phyloP scores from a whole-genome alignment of 2,888 invertebrate genomes.

The Amitus sp. region DNA sequence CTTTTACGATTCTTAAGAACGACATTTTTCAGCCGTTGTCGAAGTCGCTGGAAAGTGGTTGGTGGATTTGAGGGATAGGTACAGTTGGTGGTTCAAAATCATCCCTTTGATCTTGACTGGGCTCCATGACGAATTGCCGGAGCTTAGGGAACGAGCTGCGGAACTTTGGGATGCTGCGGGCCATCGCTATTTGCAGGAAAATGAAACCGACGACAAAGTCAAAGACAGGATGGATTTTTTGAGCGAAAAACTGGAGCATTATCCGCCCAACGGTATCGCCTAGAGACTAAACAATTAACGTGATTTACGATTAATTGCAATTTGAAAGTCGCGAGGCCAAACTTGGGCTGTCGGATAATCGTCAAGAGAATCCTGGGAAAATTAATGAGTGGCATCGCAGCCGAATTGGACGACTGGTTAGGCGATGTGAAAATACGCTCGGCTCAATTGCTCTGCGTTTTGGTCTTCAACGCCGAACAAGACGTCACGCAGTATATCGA shows the following conservation, averaged over 20 bases:
- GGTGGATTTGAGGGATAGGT: conserved; percentile 81
- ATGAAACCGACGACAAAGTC: conserved; percentile 78
- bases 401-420: conserved; percentile 84
- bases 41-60: conserved; percentile 83
- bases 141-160: conserved; percentile 74
- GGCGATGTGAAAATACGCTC: conserved; percentile 74
- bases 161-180: conserved; percentile 80
- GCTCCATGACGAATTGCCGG: conserved; percentile 82
- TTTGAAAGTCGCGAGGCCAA: conserved; percentile 77
- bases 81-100: conserved; percentile 88
- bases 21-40: conserved; percentile 71
- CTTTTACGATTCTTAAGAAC: neutral
- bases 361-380: conserved; percentile 80
- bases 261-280: conserved; percentile 74
- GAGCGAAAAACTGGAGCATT: conserved; percentile 72
- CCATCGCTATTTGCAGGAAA: conserved; percentile 83
- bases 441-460: conserved; percentile 77
- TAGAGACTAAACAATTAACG: neutral
- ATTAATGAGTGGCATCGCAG: conserved; percentile 76
- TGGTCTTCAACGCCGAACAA: conserved; percentile 79
- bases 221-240: conserved; percentile 85
- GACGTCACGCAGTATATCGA: conserved; percentile 77
- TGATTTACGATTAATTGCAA: neutral
- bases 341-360: conserved; percentile 85
- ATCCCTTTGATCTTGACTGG: conserved; percentile 87